These are phyloP conservation scores for Chorisops tibialis DNA, from an alignment of 2,888 invertebrate species.

Conservation along the genomic window DNA sequence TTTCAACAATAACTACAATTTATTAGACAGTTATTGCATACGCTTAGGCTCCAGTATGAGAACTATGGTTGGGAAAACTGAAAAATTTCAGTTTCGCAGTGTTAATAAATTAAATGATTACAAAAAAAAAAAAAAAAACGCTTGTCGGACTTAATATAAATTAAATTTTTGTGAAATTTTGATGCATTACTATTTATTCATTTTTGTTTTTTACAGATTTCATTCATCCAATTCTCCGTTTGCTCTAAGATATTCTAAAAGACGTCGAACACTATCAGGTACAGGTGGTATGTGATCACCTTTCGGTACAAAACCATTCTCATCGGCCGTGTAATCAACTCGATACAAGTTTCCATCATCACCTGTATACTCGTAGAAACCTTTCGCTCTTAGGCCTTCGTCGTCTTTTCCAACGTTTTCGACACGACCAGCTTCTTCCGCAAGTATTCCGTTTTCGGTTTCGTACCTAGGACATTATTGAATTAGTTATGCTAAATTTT, in stretches of 20 bases:
- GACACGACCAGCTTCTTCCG: conserved; percentile 43
- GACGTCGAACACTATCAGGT: conserved; percentile 6
- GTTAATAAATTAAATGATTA: no score
- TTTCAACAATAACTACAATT: no score
- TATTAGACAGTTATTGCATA: no score
- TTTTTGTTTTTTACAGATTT: no score
- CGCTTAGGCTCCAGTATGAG: no score
- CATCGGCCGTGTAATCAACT: conserved; percentile 45
- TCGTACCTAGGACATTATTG: conserved; percentile 40
- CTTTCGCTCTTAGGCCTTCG: conserved; percentile 59
- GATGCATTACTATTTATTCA: no score
- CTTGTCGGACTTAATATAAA: no score
- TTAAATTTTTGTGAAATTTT: no score
- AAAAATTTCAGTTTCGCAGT: no score
- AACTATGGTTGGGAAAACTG: no score
- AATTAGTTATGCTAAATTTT: no score
- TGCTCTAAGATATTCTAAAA: conserved; percentile 5
- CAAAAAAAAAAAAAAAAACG: no score
- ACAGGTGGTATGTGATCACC: conserved; percentile 12
- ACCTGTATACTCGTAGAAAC: conserved; percentile 44
- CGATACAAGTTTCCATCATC: conserved; percentile 46
- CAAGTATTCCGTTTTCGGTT: conserved; percentile 47
- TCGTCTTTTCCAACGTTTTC: conserved; percentile 53
- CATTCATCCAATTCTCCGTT: conserved; percentile 6
- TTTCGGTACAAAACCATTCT: conserved; percentile 43